These are phyloP conservation scores for Neodontobutis hainanensis DNA, from an alignment of 2,113 vertebrate species.

Conservation along the genomic window DNA sequence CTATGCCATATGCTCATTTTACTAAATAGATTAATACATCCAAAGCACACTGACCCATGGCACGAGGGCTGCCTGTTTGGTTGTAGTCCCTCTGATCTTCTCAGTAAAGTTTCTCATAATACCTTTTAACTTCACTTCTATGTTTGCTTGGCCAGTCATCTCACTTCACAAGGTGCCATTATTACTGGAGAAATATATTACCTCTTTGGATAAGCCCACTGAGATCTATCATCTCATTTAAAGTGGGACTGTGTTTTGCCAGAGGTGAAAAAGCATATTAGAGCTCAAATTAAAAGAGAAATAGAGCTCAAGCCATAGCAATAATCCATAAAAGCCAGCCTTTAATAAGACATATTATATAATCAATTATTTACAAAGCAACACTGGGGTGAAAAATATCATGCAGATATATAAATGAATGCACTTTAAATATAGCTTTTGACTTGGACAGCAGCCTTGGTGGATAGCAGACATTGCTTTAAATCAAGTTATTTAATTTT, in stretches of 20 bases:
- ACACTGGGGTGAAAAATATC: neutral
- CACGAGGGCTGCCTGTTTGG: constrained; percentile 21
- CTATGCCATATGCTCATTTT: constrained; percentile 41
- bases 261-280: constrained; percentile 44
- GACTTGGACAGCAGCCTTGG: too few relatives aligned
- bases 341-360: constrained; percentile 34
- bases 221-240: constrained; percentile 55
- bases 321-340: constrained; percentile 15
- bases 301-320: constrained; percentile 10
- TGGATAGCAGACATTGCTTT: neutral
- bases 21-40: constrained; percentile 47
- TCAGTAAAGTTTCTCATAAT: constrained; percentile 28
- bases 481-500: neutral
- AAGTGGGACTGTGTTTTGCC: constrained; percentile 16
- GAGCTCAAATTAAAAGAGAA: constrained; percentile 44
- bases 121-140: constrained; percentile 34
- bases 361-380: constrained; percentile 42
- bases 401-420: neutral
- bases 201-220: constrained; percentile 35
- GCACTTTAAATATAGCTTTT: neutral
- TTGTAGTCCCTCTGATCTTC: constrained; percentile 33
- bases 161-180: constrained; percentile 18
- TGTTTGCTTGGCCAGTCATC: constrained; percentile 9
- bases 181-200: constrained; percentile 52
- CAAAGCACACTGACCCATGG: constrained; percentile 37